phyloP scores from a whole-genome alignment of 2,113 vertebrate genomes.

The Ciconia stormi region DNA sequence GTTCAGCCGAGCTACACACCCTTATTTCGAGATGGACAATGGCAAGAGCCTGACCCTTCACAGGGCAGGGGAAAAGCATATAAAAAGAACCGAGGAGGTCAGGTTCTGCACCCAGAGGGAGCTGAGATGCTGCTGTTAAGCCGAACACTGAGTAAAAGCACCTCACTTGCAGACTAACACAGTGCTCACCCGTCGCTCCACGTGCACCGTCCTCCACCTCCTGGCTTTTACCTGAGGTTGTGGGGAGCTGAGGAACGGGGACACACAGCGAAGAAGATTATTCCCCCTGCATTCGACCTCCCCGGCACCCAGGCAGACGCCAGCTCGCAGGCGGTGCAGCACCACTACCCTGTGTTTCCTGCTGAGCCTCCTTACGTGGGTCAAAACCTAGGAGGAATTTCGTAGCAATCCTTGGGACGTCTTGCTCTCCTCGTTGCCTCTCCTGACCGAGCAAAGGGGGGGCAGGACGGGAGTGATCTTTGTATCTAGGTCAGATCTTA shows the following conservation, averaged over 20 bases:
- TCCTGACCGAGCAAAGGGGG: neutral
- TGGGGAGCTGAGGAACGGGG: neutral
- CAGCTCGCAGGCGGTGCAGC: rapidly evolving
- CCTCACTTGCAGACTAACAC: neutral
- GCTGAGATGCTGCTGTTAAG: neutral
- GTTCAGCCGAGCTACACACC: neutral
- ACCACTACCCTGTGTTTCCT: neutral
- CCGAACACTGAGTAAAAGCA: neutral
- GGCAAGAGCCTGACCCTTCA: neutral
- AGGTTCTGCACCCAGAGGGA: neutral
- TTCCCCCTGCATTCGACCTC: neutral
- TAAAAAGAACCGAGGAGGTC: neutral
- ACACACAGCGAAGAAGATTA: neutral
- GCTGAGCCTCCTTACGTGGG: neutral
- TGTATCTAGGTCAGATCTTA: constrained; percentile 14
- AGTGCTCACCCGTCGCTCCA: neutral
- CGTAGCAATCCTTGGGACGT: neutral
- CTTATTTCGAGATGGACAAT: neutral
- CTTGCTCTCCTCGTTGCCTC: neutral
- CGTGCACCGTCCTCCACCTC: neutral
- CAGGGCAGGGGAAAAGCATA: neutral
- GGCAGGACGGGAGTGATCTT: neutral
- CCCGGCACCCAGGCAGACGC: neutral
- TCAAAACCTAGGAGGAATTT: neutral
- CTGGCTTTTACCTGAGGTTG: neutral